Conservation (phyloP, 2,888 invertebrate species). For the Parnassius glacialis region DNA sequence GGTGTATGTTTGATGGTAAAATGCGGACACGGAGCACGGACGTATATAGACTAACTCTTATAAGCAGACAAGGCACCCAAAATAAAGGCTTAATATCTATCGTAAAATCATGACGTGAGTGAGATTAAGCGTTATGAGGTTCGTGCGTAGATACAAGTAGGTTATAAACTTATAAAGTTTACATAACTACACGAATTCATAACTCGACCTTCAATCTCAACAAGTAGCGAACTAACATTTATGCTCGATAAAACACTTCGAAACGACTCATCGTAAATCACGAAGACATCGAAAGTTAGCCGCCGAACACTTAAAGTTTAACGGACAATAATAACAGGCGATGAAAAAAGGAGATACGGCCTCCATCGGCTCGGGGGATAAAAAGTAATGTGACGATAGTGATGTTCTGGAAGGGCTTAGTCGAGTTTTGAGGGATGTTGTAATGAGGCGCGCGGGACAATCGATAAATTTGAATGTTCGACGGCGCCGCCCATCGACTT, state of each 20-base stretch:
- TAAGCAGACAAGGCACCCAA: too few relatives aligned
- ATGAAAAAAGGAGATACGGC: slow-evolving; percentile 69
- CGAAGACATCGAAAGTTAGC: slow-evolving; percentile 76
- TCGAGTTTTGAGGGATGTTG: slow-evolving; percentile 78
- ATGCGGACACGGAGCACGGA: too few relatives aligned
- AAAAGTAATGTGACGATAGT: slow-evolving; percentile 76
- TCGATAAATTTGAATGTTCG: slow-evolving; percentile 81
- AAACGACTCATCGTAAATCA: slow-evolving; percentile 77
- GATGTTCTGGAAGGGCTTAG: slow-evolving; percentile 72
- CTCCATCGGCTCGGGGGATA: slow-evolving; percentile 57
- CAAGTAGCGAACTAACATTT: slow-evolving; percentile 77
- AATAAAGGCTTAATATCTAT: too few relatives aligned
- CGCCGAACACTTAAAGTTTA: slow-evolving; percentile 79
- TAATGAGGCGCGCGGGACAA: slow-evolving; percentile 77
- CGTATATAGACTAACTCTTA: too few relatives aligned
- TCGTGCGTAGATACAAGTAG: slow-evolving; percentile 33
- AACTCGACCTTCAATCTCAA: slow-evolving; percentile 74
- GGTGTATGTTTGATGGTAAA: too few relatives aligned
- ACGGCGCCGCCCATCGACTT: slow-evolving; percentile 76
- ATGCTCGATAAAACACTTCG: slow-evolving; percentile 80
- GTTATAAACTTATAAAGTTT: slow-evolving; percentile 48
- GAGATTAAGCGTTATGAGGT: neutral
- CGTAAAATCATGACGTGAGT: neutral
- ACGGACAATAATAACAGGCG: slow-evolving; percentile 77
- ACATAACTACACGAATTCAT: slow-evolving; percentile 32